These are phyloP conservation scores for Cherax destructor DNA, from an alignment of 1,140 invertebrate genomes.

Conservation along the genomic window DNA sequence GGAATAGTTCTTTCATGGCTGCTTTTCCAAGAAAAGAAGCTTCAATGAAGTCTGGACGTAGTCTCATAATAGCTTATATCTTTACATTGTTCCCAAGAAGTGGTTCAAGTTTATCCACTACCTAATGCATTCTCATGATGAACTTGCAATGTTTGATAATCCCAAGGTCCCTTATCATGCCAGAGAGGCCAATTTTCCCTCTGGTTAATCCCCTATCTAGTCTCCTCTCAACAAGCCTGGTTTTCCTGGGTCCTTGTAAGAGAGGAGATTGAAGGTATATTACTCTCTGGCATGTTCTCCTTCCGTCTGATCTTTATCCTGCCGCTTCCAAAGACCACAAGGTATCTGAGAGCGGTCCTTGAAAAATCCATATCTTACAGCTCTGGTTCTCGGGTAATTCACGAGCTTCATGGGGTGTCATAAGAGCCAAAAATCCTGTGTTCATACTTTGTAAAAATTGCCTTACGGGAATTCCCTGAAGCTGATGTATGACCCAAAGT, in stretches of 20 bases:
- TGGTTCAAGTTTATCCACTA: constrained; percentile 48
- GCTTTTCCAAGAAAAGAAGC: constrained; percentile 9
- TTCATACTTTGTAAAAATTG: constrained; percentile 39
- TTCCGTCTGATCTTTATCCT: constrained; percentile 48
- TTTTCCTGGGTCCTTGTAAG: constrained; percentile 1
- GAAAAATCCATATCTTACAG: constrained; percentile 54
- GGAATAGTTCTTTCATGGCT: constrained; percentile 18
- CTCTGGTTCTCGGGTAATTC: constrained; percentile 59
- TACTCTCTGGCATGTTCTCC: constrained; percentile 48
- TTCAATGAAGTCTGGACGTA: neutral
- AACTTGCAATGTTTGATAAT: constrained; percentile 50
- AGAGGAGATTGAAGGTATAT: constrained; percentile 21
- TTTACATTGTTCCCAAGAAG: constrained; percentile 45
- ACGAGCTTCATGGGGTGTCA: constrained; percentile 58
- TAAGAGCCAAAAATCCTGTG: constrained; percentile 37
- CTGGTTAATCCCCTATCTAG: constrained; percentile 21
- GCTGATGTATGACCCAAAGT: constrained; percentile 48
- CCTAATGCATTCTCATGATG: constrained; percentile 32
- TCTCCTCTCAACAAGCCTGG: constrained; percentile 29
- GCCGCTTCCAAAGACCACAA: constrained; percentile 40
- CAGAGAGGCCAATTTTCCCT: constrained; percentile 36
- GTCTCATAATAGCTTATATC: constrained; percentile 35
- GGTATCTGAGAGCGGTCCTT: constrained; percentile 52
- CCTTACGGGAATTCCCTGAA: constrained; percentile 39
- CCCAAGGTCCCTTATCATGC: constrained; percentile 27